These are phyloP conservation scores for Theonella swinhoei DNA, from an alignment of 37 sponge, comb jelly and placozoan species.

Conservation along the genomic window DNA sequence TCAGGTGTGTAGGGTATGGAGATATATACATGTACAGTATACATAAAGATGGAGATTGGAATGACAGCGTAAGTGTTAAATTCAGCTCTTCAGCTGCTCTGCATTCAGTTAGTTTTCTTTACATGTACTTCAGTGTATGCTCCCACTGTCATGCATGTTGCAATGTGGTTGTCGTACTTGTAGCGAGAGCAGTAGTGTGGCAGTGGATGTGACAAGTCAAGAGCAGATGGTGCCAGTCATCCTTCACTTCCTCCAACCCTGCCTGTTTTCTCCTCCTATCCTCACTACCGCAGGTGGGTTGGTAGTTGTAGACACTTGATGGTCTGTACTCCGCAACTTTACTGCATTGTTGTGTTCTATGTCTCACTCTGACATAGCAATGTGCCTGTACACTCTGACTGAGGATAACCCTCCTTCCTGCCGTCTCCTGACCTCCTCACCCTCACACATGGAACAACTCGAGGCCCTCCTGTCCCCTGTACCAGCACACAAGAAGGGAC, in stretches of 20 bases:
- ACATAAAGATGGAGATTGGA: no score
- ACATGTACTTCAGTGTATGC: no score
- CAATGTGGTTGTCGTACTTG: no score
- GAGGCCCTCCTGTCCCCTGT: not conserved
- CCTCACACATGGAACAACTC: not conserved
- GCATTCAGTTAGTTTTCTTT: no score
- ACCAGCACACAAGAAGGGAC: not conserved
- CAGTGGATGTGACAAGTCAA: not conserved
- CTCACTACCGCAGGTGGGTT: not conserved
- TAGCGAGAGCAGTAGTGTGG: not conserved
- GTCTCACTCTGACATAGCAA: no score
- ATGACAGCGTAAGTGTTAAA: no score
- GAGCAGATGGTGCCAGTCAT: not conserved
- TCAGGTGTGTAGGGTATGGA: not conserved
- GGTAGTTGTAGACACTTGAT: no score
- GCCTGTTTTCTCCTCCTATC: not conserved
- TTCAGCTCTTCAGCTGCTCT: no score
- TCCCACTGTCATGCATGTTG: no score
- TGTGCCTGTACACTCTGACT: conserved; percentile 27
- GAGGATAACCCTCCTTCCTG: conserved; percentile 16
- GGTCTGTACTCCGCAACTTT: no score
- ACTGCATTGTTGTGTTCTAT: no score
- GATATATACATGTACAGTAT: not conserved
- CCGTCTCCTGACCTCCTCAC: conserved; percentile 1
- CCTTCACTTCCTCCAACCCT: not conserved